Evolutionary conservation across 2,797 vertebrate genomes (phyloP), one percentile per base, ranked within the genome.

Genomic region (Dallia pectoralis): DNA sequence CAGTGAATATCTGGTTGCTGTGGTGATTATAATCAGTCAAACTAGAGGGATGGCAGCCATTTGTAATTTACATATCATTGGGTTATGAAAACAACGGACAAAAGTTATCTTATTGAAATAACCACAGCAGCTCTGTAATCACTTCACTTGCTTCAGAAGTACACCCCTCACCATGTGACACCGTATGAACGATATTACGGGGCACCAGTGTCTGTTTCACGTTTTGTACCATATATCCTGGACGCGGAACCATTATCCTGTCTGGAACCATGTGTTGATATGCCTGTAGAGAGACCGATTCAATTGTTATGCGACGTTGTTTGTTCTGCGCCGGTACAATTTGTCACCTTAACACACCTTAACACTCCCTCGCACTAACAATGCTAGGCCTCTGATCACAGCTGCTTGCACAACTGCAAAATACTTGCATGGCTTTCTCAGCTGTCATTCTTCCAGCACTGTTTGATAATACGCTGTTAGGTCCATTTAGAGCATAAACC

Each of bases 391-490:
- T 80, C 14, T 73, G 29, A 64, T 75, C 8, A 1, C 71, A 18
- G n/a, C n/a, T n/a, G n/a, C n/a, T n/a, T n/a, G n/a, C n/a, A n/a
- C n/a, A n/a, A n/a, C n/a, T n/a, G n/a, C n/a, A n/a, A 70, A 69
- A 70, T 48, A 29, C 79, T 82, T 85, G 89, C 87, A 89, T 86
- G 85, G 44, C 79, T 85, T 79, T 67, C 25, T 47, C 61, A 29
- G 14, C 25, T 63, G 29, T 30, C 2, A 12, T 63, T 29, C 62
- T 33, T 29, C 62, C 19, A 18, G 62, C 62, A 33, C 30, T 33
- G 62, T 15, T 64, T 7, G 16, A 5, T 32, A 32, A 32, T 32
- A 8, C 11, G 32, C 29, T 29, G 18, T 30, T 27, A 63, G 30
- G 29, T 14, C 61, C 4, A 18, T 27, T 63, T 29, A 2, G 62